A percentile compares a stretch with the other conserved stretches of the same genome.
Evolutionary conservation across 2,797 vertebrate species (phyloP).

Genomic region (Pipistrellus pygmaeus): DNA sequence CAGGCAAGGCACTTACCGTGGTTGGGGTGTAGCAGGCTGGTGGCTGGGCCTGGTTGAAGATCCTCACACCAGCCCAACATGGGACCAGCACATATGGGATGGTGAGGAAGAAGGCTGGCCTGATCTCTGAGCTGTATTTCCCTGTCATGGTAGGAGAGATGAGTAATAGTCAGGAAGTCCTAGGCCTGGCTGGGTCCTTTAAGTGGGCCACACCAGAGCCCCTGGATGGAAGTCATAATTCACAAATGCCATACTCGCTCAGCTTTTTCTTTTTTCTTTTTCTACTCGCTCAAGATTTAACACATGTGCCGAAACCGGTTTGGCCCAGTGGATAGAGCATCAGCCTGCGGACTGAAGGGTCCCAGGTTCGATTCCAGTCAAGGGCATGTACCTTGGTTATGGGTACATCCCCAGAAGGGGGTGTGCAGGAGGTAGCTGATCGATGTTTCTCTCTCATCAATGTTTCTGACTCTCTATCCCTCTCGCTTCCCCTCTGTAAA

Average conservation of each 20-base stretch:
- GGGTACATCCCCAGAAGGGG: too few species aligned
- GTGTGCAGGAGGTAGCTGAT: too few species aligned
- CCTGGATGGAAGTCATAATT: background rate
- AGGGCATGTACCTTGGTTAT: too few species aligned
- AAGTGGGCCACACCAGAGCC: background rate
- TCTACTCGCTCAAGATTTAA: background rate
- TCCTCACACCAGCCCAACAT: constrained; percentile 88
- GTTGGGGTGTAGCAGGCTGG: constrained; percentile 86
- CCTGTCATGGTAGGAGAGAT: constrained; percentile 84
- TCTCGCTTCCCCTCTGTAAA: too few species aligned
- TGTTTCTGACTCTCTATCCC: too few species aligned
- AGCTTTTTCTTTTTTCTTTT: background rate
- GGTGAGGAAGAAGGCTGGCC: constrained; percentile 92
- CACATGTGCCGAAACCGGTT: too few species aligned
- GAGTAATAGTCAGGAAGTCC: background rate
- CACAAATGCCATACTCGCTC: background rate
- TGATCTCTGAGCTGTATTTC: constrained; percentile 94
- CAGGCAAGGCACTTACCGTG: constrained; percentile 85
- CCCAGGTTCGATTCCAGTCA: too few species aligned
- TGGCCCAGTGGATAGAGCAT: too few species aligned
- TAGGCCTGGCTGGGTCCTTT: background rate
- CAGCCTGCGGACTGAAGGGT: too few species aligned
- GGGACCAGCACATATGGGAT: constrained; percentile 92
- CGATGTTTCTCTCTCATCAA: too few species aligned
- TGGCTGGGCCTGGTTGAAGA: constrained; percentile 89